Base-by-base conservation (phyloP, 1,140 invertebrate species). In the Pectinophora gossypiella region DNA sequence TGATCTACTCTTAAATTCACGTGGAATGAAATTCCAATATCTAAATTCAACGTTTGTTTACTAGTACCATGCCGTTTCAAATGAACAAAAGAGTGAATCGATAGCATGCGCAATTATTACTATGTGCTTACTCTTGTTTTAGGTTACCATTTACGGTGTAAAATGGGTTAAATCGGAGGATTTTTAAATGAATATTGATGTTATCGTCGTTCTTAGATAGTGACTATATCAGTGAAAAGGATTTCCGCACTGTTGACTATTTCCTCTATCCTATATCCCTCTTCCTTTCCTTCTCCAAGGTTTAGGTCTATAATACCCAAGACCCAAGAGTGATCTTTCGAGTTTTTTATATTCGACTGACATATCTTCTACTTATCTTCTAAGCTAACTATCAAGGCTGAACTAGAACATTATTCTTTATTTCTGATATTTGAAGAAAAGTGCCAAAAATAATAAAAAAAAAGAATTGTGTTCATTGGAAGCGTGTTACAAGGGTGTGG, bases 311-410 rank as follows among this genome's bases (percentile, higher is more conserved):
- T 32, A 32, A 38, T 48, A 44, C 45, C 32, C 12, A 40, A 54
- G 13, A 22, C 42, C 16, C 15, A 20, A 40, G 15, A 32, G 27
- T 32, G 27, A 23, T 23, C 22, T 23, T 23, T 23, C 40, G 36
- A 21, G 15, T 13, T 10, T 22, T 22, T 19, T 19, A 12, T 9
- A 45, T 15, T 61, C 64, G 68, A 70, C 71, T 75, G 64, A 74
- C 76, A 81, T 78, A 84, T 81, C 76, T 64, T 54, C 55, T 48
- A 60, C 58, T 64, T 67, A 73, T 65, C 64, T 75, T 68, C 54
- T 58, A 60, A 60, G 59, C 57, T 67, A 68, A 73, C 56, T 66
- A 58, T 56, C 49, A 78, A 75, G 77, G 76, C 36, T 40, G 36
- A 40, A 16, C 36, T 13, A 16, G 1, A 15, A 16, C 16, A 7